These are phyloP conservation scores for Chionis minor DNA, from an alignment of 2,113 vertebrate species.

Conservation along the genomic window DNA sequence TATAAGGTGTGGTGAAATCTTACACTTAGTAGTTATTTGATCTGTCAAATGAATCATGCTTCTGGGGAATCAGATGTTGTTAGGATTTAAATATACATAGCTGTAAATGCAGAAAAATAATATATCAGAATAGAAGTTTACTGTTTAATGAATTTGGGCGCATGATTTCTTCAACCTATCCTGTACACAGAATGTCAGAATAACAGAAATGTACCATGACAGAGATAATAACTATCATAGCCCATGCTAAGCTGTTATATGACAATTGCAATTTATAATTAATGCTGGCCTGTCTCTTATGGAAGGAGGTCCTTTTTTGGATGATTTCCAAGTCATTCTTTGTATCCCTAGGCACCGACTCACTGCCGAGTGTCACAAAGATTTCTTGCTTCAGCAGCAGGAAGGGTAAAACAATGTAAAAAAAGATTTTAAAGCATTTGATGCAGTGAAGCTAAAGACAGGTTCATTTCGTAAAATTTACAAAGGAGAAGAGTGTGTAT, in stretches of 20 bases:
- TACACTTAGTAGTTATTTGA: not conserved
- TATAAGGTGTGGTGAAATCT: conserved; percentile 34
- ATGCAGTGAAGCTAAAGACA: not conserved
- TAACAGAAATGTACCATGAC: not conserved
- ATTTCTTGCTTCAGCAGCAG: conserved; percentile 10
- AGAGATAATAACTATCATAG: not conserved
- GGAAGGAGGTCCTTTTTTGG: not conserved
- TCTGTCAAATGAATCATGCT: conserved; percentile 38
- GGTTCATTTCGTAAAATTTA: not conserved
- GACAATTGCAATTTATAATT: not conserved
- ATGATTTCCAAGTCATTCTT: conserved; percentile 5
- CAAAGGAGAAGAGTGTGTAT: not conserved
- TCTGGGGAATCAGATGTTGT: not conserved
- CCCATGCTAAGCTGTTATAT: not conserved
- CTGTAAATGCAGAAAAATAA: not conserved
- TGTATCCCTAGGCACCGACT: not conserved
- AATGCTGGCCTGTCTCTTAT: not conserved
- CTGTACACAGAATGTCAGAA: not conserved
- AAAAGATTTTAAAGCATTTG: not conserved
- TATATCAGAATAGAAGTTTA: not conserved
- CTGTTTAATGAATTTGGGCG: not conserved
- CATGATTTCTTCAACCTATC: not conserved
- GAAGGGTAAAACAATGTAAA: not conserved
- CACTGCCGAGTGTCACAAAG: not conserved
- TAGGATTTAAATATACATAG: not conserved